Base-by-base conservation (phyloP, 2,797 vertebrate species). In the Neostethus bicornis region DNA sequence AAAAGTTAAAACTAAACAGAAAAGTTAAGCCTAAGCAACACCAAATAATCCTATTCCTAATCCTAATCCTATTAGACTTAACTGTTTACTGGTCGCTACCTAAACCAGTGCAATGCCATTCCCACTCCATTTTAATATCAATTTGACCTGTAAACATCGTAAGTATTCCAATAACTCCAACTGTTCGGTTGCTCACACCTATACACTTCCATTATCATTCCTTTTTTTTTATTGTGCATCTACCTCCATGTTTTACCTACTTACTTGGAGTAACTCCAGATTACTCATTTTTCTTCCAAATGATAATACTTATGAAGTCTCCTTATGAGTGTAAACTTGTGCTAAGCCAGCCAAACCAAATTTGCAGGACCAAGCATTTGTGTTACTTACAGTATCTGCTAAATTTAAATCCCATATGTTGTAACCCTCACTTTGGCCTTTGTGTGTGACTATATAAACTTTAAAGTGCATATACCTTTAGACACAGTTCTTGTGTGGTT, bases 181-280 rank as follows among this genome's bases (percentile, higher is more conserved):
- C 32, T 47, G 50, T 50, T 23, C 56, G 59, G 31, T 49, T 53
- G n/a, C 39, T 46, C 49, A 31, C 2, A 12, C 26, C 75, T 29
- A 69, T 17, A 17, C 19, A 51, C 46, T 29, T 37, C 29, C 31
- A 34, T 55, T 44, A 26, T 52, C 77, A 81, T 79, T 87, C 73
- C 61, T 73, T 66, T 85, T 61, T 73, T 66, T 85, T 79, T 75
- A 79, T 80, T 76, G 51, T 69, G 60, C 69, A 76, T 83, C 78
- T 89, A 85, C 85, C 80, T 88, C 85, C 78, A 73, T 24, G 19
- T 63, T 49, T 67, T 69, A 80, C 39, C 48, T 64, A 54, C 38
- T 42, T 28, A 43, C 56, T 50, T 53, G 47, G 54, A 41, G 25
- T 70, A 42, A 21, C 43, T 61, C 60, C 31, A 28, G 4, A 58